These are phyloP conservation scores for Theristicus caerulescens DNA, from an alignment of 2,113 vertebrate species.

Conservation along the genomic window DNA sequence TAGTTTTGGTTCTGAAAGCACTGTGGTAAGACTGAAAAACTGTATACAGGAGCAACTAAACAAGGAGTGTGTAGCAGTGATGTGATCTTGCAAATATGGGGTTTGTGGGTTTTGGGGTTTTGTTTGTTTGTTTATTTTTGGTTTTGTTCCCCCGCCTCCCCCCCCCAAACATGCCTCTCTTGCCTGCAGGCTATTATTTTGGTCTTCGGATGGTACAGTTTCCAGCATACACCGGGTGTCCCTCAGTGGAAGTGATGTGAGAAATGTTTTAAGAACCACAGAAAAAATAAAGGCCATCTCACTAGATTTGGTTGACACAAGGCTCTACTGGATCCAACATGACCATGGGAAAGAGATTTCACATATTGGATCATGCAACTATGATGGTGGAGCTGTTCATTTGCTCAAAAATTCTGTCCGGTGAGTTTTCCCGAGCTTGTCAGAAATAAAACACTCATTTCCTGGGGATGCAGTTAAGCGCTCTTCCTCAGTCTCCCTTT, in stretches of 20 bases:
- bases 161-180: background rate
- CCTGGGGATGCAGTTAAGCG: background rate
- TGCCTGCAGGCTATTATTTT: slow-evolving; percentile 85
- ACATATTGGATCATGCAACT: slow-evolving; percentile 81
- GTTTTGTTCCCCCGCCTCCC: too few relatives aligned
- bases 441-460: background rate
- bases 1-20: background rate
- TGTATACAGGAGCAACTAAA: background rate
- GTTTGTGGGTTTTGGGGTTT: background rate
- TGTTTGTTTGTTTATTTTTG: background rate
- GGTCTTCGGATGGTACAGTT: slow-evolving; percentile 79
- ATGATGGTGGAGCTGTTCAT: slow-evolving; percentile 76
- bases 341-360: slow-evolving; percentile 53
- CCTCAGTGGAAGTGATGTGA: slow-evolving; percentile 54
- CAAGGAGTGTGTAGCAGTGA: background rate
- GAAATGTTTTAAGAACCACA: slow-evolving; percentile 71
- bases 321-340: slow-evolving; percentile 87
- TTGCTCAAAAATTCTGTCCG: slow-evolving; percentile 64
- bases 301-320: slow-evolving; percentile 75
- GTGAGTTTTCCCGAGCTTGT: slow-evolving; percentile 71
- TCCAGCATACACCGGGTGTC: slow-evolving; percentile 78
- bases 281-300: slow-evolving; percentile 74
- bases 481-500: background rate
- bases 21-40: background rate
- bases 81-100: background rate